Evolutionary conservation across 2,888 invertebrate species (phyloP).

Genomic region (Polymixis flavicincta): DNA sequence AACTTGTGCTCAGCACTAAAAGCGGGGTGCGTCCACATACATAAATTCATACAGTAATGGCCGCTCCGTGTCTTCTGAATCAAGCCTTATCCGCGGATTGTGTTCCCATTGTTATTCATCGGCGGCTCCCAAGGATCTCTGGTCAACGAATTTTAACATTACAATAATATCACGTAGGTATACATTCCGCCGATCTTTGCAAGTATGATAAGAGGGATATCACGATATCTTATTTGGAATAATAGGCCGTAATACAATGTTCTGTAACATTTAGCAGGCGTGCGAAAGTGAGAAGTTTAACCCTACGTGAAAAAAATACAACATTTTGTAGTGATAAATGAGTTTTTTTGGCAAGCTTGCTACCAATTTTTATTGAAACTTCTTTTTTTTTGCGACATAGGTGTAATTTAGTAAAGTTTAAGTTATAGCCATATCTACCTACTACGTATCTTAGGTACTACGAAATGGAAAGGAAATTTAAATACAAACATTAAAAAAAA

Average conservation of each 20-base stretch:
- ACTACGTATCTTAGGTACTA: not conserved
- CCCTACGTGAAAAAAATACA: not conserved
- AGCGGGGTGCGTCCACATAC: constrained; percentile 72
- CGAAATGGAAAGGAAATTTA: not conserved
- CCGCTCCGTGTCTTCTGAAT: constrained; percentile 78
- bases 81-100: constrained; percentile 74
- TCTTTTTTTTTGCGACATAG: too few species aligned
- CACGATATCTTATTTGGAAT: constrained; percentile 38
- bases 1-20: constrained; percentile 41
- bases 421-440: not conserved
- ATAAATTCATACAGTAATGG: constrained; percentile 89
- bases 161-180: constrained; percentile 71
- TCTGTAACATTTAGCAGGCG: not conserved
- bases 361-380: not conserved
- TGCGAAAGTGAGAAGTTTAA: not conserved
- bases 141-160: constrained; percentile 76
- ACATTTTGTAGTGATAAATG: not conserved
- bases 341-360: not conserved
- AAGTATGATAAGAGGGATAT: constrained; percentile 50
- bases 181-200: constrained; percentile 56
- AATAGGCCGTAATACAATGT: not conserved
- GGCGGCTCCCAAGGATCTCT: constrained; percentile 75
- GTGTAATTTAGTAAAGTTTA: not conserved
- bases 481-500: not conserved
- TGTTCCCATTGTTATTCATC: constrained; percentile 84